Conservation (phyloP, 2,113 vertebrate species). For the Caretta caretta region DNA sequence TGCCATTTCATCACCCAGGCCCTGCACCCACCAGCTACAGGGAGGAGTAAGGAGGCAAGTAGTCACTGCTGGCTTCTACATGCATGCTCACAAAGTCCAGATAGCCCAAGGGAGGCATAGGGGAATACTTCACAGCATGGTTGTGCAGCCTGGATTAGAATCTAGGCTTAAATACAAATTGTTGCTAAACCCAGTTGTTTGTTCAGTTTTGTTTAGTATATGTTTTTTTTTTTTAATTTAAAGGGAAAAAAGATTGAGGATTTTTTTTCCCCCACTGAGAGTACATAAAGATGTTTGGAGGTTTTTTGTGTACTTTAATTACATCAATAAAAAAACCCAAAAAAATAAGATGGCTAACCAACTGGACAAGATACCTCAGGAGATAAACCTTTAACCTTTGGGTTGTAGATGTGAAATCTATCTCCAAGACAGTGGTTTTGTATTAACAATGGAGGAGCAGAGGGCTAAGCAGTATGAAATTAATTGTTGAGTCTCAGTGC, state of each 20-base stretch:
- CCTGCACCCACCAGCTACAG: not conserved
- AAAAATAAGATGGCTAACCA: not conserved
- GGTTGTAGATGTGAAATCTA: not conserved
- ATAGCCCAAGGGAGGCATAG: not conserved
- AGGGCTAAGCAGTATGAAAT: not conserved
- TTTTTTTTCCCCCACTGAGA: no score
- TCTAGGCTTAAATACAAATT: slow-evolving; percentile 1
- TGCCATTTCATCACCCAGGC: not conserved
- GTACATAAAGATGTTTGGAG: no score
- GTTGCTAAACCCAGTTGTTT: slow-evolving; percentile 12
- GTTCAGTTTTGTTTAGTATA: not conserved
- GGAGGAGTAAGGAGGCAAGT: not conserved
- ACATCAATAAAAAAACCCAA: no score
- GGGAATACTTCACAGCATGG: not conserved
- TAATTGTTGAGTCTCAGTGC: not conserved
- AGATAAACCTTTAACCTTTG: not conserved
- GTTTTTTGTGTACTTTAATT: no score
- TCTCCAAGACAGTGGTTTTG: not conserved
- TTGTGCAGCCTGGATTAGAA: not conserved
- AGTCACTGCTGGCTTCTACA: not conserved
- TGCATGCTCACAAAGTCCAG: not conserved
- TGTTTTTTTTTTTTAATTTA: no score
- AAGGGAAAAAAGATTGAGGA: no score
- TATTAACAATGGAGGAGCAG: not conserved
- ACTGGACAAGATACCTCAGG: no score